Base-by-base conservation (phyloP, 2,113 vertebrate species). In the Abramis brama region DNA sequence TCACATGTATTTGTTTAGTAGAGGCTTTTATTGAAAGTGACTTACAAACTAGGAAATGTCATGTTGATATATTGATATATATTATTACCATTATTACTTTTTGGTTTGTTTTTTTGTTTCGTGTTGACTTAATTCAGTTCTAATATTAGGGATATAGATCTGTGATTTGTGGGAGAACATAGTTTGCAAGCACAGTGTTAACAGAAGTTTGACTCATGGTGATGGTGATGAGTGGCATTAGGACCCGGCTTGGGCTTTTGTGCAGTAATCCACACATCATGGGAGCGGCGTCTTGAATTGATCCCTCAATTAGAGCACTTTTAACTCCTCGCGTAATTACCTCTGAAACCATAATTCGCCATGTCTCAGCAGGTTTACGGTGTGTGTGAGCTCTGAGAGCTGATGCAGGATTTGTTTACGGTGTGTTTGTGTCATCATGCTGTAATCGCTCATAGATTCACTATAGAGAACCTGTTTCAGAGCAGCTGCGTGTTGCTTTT, bases 381-480 rank as follows among this genome's bases (percentile, higher is more conserved):
- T 50, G n/a, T 50, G 11, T 50, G 12, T 25, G 68, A 39, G 33
- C 71, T 47, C 55, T 79, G 75, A 11, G 50, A 52, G 50, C 5
- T 17, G 21, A 45, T 39, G 17, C 21, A 6, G 21, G 39, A 5
- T 79, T 36, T 59, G 52, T 30, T 57, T 5, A 4, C 8, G 33
- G 30, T 79, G 10, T 79, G 77, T 60, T 50, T 43, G 39, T 74
- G 71, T 75, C 4, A 5, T 36, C 55, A 57, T 25, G 23, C 55
- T 64, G 79, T 62, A 6, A 39, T 39, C 6, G 52, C 76, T 79
- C 76, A 27, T 36, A 62, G 59, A 66, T 30, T 80, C 13, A 47
- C 59, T 80, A 64, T 7, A 30, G 36, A 81, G 36, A 81, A 66
- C 79, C 59, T 81, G 79, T 81, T 81, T 81, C 4, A 64, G n/a